Evolutionary conservation across 2,888 invertebrate genomes (phyloP).

Genomic region (Pachliopta kotzebuea): DNA sequence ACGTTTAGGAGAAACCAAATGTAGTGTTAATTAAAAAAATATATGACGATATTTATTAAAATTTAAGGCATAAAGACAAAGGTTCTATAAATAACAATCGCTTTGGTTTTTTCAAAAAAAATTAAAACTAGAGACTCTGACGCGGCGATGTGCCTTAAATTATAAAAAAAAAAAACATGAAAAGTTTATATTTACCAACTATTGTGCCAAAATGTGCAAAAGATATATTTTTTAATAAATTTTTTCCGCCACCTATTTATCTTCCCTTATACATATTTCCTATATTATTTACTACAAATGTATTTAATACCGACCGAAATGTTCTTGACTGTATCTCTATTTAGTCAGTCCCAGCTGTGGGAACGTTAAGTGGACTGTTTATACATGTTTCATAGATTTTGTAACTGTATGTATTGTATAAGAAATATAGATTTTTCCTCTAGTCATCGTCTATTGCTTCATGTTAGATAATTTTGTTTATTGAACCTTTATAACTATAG

Average conservation of each 20-base stretch:
- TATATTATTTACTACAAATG: slow-evolving; percentile 21
- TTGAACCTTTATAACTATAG: slow-evolving; percentile 37
- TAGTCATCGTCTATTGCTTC: slow-evolving; percentile 38
- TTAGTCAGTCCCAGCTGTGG: too few relatives aligned
- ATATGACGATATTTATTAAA: too few relatives aligned
- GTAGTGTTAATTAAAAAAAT: too few relatives aligned
- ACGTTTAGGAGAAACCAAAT: background rate
- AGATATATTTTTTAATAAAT: slow-evolving; percentile 30
- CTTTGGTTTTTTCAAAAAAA: slow-evolving; percentile 2
- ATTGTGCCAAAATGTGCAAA: slow-evolving; percentile 53
- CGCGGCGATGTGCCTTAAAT: slow-evolving; percentile 64
- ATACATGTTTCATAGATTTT: slow-evolving; percentile 3
- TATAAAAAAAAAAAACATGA: slow-evolving; percentile 32
- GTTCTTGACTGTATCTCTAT: too few relatives aligned
- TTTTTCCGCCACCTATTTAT: slow-evolving; percentile 20
- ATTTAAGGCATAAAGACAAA: background rate
- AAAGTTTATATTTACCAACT: slow-evolving; percentile 35
- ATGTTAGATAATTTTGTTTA: slow-evolving; percentile 36
- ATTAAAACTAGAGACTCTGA: background rate
- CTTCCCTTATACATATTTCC: slow-evolving; percentile 11
- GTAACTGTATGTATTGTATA: slow-evolving; percentile 25
- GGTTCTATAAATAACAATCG: background rate
- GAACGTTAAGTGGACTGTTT: background rate
- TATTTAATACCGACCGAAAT: background rate
- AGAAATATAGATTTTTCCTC: slow-evolving; percentile 32